phyloP scores from a whole-genome alignment of 1,140 invertebrate genomes.

The Chrysopa pallens region DNA sequence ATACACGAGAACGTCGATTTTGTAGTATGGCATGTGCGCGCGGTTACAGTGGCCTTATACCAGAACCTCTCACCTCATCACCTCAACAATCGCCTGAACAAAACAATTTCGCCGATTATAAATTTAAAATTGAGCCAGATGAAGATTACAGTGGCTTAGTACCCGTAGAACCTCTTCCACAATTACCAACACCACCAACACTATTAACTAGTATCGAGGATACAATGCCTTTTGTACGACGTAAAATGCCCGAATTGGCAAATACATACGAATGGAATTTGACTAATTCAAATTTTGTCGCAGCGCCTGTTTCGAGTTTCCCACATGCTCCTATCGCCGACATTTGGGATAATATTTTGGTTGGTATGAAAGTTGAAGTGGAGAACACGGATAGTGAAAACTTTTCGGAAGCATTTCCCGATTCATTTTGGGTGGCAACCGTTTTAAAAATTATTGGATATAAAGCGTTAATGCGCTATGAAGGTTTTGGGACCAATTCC shows the following conservation, averaged over 20 bases:
- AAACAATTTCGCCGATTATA: constrained; percentile 16
- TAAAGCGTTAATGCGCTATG: constrained; percentile 81
- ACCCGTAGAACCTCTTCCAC: constrained; percentile 26
- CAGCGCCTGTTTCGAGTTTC: constrained; percentile 78
- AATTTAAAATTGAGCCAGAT: constrained; percentile 18
- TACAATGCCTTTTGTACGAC: constrained; percentile 24
- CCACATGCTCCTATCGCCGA: constrained; percentile 80
- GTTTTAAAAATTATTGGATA: constrained; percentile 83
- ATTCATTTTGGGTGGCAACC: constrained; percentile 90
- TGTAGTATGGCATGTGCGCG: constrained; percentile 60
- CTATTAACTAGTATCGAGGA: constrained; percentile 20
- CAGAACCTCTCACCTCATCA: constrained; percentile 11
- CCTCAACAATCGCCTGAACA: constrained; percentile 20
- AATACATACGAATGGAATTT: constrained; percentile 74
- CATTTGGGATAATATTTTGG: constrained; percentile 82
- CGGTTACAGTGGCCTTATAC: constrained; percentile 23
- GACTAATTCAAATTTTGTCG: constrained; percentile 53
- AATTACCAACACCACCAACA: constrained; percentile 19
- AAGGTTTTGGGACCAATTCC: constrained; percentile 77
- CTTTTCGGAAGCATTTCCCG: constrained; percentile 52
- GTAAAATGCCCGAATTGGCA: constrained; percentile 36
- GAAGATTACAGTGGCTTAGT: constrained; percentile 21
- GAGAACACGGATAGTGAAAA: constrained; percentile 79
- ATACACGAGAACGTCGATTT: constrained; percentile 65
- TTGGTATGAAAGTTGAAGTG: constrained; percentile 92